Evolutionary conservation across 2,113 vertebrate species (phyloP), one percentile per base, ranked within the genome.

Genomic region (Cyphomyrus plagiostoma): DNA sequence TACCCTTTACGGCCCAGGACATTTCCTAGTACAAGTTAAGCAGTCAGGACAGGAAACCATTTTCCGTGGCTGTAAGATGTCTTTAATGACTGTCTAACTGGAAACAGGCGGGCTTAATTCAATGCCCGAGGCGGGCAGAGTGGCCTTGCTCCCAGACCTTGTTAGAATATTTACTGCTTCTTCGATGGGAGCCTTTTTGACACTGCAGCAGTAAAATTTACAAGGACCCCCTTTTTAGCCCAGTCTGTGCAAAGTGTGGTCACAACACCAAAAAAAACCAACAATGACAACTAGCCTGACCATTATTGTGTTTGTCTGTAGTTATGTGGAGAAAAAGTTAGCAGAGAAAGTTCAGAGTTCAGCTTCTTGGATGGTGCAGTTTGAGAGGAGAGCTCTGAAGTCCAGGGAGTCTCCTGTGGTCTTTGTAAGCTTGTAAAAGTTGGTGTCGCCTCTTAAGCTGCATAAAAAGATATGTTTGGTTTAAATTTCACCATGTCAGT

Each of bases 21-120:
- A 96, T 96, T 98, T 98, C 96, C 97, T 97, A 97, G 97, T 98
- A 97, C 96, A 96, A 97, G 97, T 98, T 98, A 97, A 98, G 97
- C 96, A 96, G 97, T 98, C 95, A 93, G 96, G 96, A 97, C 98
- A 99, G 98, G 98, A 99, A 99, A 95, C 97, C 96, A 97, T 98
- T 99, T 97, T 95, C 96, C 95, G 93, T 93, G 96, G 95, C 97
- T 93, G 96, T 99, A 97, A 99, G 98, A 98, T 98, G 97, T 98
- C 96, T 97, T 97, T 98, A 99, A 99, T 98, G 97, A 98, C 97
- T 96, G 97, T 95, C 97, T 98, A 99, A 99, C 97, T 97, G 97
- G 98, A 98, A 99, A 97, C 98, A 99, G 97, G 95, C 97, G 90
- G 95, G 95, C 93, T 96, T 97, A 98, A 97, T 98, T 97, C 95